Conservation (phyloP, 2,113 vertebrate genomes). For the Campylomormyrus numenius region DNA sequence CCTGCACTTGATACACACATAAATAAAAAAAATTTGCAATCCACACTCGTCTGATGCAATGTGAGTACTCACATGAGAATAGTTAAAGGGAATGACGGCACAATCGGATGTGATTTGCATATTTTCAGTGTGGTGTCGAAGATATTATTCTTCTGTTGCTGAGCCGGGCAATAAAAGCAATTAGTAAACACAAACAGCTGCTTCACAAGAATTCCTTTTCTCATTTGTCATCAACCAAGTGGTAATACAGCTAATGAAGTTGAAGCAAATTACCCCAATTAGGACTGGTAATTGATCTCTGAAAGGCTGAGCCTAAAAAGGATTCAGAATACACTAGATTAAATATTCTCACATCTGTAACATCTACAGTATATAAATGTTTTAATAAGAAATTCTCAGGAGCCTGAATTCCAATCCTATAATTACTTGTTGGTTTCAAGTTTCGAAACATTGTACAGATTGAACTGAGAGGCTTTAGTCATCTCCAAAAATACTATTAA, state of each 20-base stretch:
- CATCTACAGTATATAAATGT: background rate
- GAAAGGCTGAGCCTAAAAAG: background rate
- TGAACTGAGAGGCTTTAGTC: background rate
- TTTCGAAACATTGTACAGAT: background rate
- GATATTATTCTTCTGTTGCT: background rate
- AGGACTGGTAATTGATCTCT: background rate
- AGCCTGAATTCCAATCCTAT: background rate
- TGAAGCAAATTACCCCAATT: slow-evolving; percentile 10
- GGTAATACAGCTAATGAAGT: background rate
- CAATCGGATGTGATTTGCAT: background rate
- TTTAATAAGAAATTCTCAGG: background rate
- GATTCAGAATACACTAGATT: background rate
- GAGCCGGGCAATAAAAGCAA: background rate
- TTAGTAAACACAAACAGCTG: slow-evolving; percentile 10
- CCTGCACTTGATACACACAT: background rate
- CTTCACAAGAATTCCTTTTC: background rate
- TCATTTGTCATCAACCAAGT: background rate
- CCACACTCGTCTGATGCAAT: background rate
- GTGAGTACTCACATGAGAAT: background rate
- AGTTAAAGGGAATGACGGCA: background rate
- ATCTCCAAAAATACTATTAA: background rate
- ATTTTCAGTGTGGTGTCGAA: background rate
- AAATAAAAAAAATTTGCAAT: background rate
- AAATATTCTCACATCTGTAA: background rate
- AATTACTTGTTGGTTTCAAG: background rate